Conservation (phyloP, 92 coral and sea anemone genomes). For the Galaxea fascicularis region DNA sequence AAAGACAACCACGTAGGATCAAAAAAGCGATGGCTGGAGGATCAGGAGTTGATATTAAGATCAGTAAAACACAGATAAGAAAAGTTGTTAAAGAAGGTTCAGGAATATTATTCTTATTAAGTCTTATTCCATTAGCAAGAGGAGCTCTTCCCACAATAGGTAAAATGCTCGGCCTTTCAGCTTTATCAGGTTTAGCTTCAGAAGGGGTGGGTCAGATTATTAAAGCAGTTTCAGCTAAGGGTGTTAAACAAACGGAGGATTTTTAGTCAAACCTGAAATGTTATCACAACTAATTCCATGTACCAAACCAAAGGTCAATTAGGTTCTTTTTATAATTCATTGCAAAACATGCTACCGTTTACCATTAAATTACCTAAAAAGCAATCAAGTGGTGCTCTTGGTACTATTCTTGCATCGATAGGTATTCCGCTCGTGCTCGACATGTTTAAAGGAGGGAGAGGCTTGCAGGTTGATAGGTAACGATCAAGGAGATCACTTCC, state of each 20-base stretch:
- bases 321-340: too few relatives aligned
- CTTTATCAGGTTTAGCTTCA: background rate
- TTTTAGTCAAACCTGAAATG: too few relatives aligned
- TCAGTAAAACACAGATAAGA: background rate
- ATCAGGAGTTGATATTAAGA: background rate
- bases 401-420: background rate
- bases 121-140: background rate
- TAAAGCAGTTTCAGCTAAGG: too few relatives aligned
- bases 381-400: background rate
- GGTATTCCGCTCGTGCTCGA: background rate
- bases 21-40: background rate
- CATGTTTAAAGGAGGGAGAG: conserved; percentile 13
- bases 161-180: too few relatives aligned
- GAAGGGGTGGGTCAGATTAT: background rate
- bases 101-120: background rate
- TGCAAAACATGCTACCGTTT: too few relatives aligned
- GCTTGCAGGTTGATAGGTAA: background rate
- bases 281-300: too few relatives aligned
- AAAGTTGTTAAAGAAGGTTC: background rate
- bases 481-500: background rate
- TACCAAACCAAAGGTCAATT: too few relatives aligned
- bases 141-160: background rate
- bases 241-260: too few relatives aligned
- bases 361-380: too few relatives aligned
- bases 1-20: background rate